Evolutionary conservation across 2,888 invertebrate species (phyloP), one percentile per base, ranked within the genome.

Genomic region (Priapulus caudatus): DNA sequence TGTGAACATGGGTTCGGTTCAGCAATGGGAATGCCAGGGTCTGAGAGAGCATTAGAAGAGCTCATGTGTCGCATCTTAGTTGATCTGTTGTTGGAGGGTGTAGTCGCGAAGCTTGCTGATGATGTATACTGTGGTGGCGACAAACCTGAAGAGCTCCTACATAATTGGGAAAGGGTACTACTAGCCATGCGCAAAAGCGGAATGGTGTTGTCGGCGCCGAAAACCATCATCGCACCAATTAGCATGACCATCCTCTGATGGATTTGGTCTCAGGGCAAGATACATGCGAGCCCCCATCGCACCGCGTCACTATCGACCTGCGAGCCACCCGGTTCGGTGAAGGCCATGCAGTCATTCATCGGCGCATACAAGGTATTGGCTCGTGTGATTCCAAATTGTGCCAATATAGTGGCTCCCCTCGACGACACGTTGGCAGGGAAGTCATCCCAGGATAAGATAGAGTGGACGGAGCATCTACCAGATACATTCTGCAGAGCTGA

Each of bases 21-120:
- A 45, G 60, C 60, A 2, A 61, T 61, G 61, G 61, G 62, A 2
- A 61, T 60, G 59, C 61, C 58, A 2, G 58, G 59, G 2, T 58
- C 59, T 16, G 60, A 61, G 53, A 61, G 59, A 1, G 57, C 54
- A 4, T 49, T 61, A 0, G 60, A 60, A 22, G 61, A 63, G 49
- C 22, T 60, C 3, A 60, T 58, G 56, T 58, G 54, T 20, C 49
- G 59, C 2, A 56, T 60, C 2, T 47, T 60, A 3, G 60, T 59
- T 2, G 47, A 54, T 24, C 48, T 54, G 3, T 18, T 55, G 23
- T 16, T 50, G 23, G 52, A 53, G 19, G 54, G 56, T 5, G 19
- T 50, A 5, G 51, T 58, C 1, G 43, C 45, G 4, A 58, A 58
- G 47, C n/a, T 58, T 2, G 57, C 56, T n/a, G 57, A 58, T 44